Percentiles rank a stretch among this genome's conserved stretches.
phyloP scores from a whole-genome alignment of 2,113 vertebrate species.

The Murina feae region DNA sequence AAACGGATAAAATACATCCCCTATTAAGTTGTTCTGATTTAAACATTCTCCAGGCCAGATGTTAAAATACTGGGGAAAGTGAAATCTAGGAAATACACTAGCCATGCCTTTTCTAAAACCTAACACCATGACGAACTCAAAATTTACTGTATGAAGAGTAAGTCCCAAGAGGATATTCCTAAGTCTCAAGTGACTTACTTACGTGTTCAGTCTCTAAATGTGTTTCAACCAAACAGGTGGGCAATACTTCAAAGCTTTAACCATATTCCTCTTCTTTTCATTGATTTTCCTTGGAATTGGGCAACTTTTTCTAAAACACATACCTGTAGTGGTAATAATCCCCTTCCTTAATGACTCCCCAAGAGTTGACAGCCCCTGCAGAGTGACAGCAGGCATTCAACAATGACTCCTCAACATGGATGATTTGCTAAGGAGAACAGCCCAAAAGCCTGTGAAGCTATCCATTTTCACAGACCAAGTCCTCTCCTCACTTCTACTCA shows the following conservation, averaged over 20 bases:
- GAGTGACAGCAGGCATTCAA: background rate
- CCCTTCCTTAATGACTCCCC: background rate
- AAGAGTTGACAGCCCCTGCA: background rate
- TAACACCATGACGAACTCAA: background rate
- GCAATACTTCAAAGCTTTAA: background rate
- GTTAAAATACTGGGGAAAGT: conserved; percentile 19
- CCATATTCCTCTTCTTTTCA: background rate
- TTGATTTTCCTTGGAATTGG: background rate
- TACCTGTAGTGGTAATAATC: background rate
- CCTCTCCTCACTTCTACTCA: background rate
- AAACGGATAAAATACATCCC: background rate
- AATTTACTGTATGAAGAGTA: background rate
- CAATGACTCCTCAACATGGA: background rate
- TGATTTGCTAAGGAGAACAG: background rate
- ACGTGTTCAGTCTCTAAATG: background rate
- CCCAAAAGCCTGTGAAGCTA: background rate
- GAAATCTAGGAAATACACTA: conserved; percentile 17
- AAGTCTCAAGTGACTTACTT: background rate
- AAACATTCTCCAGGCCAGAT: conserved; percentile 24
- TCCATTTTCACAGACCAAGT: background rate
- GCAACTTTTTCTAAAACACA: background rate
- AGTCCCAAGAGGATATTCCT: background rate
- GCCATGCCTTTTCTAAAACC: background rate
- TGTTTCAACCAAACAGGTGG: background rate
- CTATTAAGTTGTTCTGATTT: background rate